Base-by-base conservation (phyloP, 1,140 invertebrate species). In the Pectinophora gossypiella region DNA sequence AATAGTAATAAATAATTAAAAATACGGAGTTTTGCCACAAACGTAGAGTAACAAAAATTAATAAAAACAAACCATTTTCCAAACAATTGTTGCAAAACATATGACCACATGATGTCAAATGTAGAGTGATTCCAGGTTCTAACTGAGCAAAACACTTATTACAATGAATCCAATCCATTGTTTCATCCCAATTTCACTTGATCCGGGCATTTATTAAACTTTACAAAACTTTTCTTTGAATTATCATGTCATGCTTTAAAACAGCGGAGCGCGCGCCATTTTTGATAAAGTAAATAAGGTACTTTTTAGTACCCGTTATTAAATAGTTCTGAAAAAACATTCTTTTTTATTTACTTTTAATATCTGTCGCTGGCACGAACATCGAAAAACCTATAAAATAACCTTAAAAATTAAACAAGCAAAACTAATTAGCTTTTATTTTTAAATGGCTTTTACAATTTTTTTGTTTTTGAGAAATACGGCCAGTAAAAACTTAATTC, bases 161-260 rank as follows among this genome's bases (percentile, higher is more conserved):
- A 59, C 85, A 89, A 73, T 89, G 87, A 61, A 89, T 87, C 87
- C 87, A 89, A 75, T 89, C 87, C 87, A 88, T 88, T 63, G 36
- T 40, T 57, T 63, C 58, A 3, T 32, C 27, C 9, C 27, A 3
- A 32, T 32, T 32, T 32, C 7, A 32, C n/a, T 3, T 32, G n/a
- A 12, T 32, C 6, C 27, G n/a, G 1, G 9, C 27, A 32, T 32
- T 32, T 32, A 23, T 9, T 32, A 23, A 23, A 5, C 22, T 32
- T 32, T 32, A 32, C n/a, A 12, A 32, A 2, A 5, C 4, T 23
- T 23, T 3, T 32, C 9, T 7, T 32, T 32, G 27, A 32, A 2
- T 32, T 32, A 32, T 32, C 27, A 32, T 2, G n/a, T 7, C n/a
- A n/a, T n/a, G n/a, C n/a, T n/a, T n/a, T n/a, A n/a, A n/a, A n/a